Base-by-base conservation (phyloP, 2,113 vertebrate species). In the Odocoileus hemionus region DNA sequence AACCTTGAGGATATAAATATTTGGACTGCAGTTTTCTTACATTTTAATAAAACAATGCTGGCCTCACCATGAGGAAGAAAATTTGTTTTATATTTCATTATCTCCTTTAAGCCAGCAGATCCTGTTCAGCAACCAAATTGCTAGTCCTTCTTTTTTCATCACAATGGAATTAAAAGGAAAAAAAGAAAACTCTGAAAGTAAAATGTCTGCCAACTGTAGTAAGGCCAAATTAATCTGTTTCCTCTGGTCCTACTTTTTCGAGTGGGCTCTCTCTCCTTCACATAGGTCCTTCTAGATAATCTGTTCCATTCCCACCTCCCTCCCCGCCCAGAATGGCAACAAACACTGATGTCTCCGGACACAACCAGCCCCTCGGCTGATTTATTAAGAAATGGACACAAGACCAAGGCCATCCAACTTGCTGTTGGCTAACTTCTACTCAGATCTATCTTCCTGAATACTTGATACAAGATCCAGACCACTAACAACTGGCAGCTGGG, bases 41-140 rank as follows among this genome's bases (percentile, higher is more conserved):
- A 98, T 98, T 97, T 97, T 96, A 97, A 97, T 82, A 94, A 98
- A 97, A 99, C 97, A 98, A 98, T 98, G 98, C 9, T 61, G 96
- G 97, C 98, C 98, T 98, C 95, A 97, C 97, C 94, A 97, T 15
- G 90, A 96, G 97, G 94, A 98, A 98, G 98, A 98, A 99, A 97
- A 95, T 0, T 91, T 33, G 33, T 98, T 98, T 98, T 97, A 94
- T 91, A 87, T 86, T 97, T 97, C 96, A 98, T 97, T 93, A 92
- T 98, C 97, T 98, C 83, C 95, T 95, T 78, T 95, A 91, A 92
- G 96, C 91, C 93, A 96, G 97, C 92, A 97, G 98, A 98, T 98
- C 58, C 61, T 52, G 79, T 96, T 98, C 96, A 97, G 98, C 98
- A 98, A 98, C 91, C 58, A 91, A 96, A 96, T 16, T 94, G 93